phyloP scores from a whole-genome alignment of 2,888 invertebrate genomes.

The Celastrina argiolus region DNA sequence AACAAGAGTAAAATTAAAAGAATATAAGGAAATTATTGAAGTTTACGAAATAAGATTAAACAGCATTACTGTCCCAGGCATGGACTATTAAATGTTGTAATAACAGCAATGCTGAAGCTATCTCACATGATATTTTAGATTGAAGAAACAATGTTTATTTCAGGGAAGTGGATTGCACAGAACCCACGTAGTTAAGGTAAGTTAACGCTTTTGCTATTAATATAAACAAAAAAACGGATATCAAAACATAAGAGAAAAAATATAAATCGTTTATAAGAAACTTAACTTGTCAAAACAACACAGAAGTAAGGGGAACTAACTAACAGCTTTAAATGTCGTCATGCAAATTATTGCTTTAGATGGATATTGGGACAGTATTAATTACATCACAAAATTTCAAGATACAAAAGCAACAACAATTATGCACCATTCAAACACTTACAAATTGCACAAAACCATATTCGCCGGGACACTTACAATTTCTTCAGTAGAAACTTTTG shows the following conservation, averaged over 20 bases:
- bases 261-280: too few relatives aligned
- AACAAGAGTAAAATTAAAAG: not conserved
- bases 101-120: conserved; percentile 45
- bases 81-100: conserved; percentile 66
- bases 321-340: conserved; percentile 44
- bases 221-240: conserved; percentile 8
- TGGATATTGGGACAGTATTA: conserved; percentile 35
- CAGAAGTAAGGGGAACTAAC: conserved; percentile 6
- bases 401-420: not conserved
- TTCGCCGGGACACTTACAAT: not conserved
- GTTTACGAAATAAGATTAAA: conserved; percentile 39
- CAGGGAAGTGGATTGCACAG: conserved; percentile 69
- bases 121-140: conserved; percentile 35
- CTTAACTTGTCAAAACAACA: not conserved
- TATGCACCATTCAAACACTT: not conserved
- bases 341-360: conserved; percentile 26
- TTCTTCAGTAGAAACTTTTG: not conserved
- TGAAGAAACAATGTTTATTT: conserved; percentile 59
- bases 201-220: conserved; percentile 45
- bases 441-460: not conserved
- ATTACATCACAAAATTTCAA: not conserved
- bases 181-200: conserved; percentile 69
- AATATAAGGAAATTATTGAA: not conserved
- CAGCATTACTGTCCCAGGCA: conserved; percentile 68
- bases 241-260: too few relatives aligned